These are phyloP conservation scores for Platyrinchus mystaceus DNA, from an alignment of 2,797 vertebrate genomes.

Conservation along the genomic window DNA sequence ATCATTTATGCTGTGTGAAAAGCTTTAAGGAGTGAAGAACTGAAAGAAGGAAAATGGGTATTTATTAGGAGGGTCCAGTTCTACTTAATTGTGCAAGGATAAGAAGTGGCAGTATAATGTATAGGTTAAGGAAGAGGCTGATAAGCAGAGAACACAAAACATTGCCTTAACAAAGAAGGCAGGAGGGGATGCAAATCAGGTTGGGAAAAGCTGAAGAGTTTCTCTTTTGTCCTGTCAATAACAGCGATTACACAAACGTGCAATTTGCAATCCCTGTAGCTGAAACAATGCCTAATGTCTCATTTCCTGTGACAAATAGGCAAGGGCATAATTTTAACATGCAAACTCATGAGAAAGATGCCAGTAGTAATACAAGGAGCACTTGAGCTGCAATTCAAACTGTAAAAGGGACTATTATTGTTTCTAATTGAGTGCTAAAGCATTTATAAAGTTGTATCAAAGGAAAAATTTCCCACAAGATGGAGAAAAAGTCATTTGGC, in stretches of 20 bases:
- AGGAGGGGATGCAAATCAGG: neutral
- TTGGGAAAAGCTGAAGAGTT: neutral
- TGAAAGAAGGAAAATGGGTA: neutral
- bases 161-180: neutral
- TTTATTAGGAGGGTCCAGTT: neutral
- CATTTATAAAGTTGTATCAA: conserved; percentile 26
- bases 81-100: neutral
- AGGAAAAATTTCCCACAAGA: conserved; percentile 63
- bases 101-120: neutral
- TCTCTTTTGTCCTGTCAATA: neutral
- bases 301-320: neutral
- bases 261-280: neutral
- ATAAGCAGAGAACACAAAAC: neutral
- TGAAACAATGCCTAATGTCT: neutral
- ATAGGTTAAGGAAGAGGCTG: neutral
- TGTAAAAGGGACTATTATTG: neutral
- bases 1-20: neutral
- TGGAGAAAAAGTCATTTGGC: conserved; percentile 41
- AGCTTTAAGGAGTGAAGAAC: neutral
- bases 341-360: conserved; percentile 17
- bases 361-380: conserved; percentile 24
- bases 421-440: conserved; percentile 56
- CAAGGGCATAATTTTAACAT: conserved; percentile 6
- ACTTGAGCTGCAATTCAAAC: conserved; percentile 23
- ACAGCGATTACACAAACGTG: neutral